Conservation (phyloP, 2,113 vertebrate genomes). For the Mormoops blainvillei region DNA sequence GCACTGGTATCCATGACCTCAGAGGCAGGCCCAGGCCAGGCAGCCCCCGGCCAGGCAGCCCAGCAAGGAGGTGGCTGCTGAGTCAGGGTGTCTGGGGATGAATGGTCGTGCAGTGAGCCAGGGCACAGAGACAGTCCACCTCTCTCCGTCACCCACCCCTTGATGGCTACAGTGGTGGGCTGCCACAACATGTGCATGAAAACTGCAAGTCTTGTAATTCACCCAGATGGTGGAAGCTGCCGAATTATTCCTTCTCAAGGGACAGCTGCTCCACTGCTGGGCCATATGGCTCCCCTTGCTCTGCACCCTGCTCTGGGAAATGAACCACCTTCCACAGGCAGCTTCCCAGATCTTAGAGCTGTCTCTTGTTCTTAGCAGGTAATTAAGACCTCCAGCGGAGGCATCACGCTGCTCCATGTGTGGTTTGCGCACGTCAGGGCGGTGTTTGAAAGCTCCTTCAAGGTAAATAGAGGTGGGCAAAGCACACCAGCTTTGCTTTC, state of each 20-base stretch:
- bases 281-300: slow-evolving; percentile 76
- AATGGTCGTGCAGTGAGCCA: background rate
- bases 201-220: slow-evolving; percentile 63
- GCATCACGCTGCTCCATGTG: accelerated
- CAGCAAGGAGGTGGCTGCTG: background rate
- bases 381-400: slow-evolving; percentile 19
- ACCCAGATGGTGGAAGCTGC: slow-evolving; percentile 78
- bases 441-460: background rate
- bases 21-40: slow-evolving; percentile 15
- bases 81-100: background rate
- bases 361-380: background rate
- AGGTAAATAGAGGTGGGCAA: background rate
- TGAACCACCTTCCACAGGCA: slow-evolving; percentile 49
- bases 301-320: slow-evolving; percentile 50
- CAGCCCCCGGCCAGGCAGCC: slow-evolving; percentile 52
- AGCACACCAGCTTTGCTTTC: background rate
- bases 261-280: slow-evolving; percentile 81
- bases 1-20: slow-evolving; percentile 22
- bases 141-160: background rate
- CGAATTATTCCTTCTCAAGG: slow-evolving; percentile 65
- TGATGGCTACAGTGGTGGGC: background rate
- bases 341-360: background rate
- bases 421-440: background rate
- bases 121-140: background rate
- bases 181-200: slow-evolving; percentile 43